Conservation (phyloP, 2,113 vertebrate genomes). For the Sinocyclocheilus grahami region DNA sequence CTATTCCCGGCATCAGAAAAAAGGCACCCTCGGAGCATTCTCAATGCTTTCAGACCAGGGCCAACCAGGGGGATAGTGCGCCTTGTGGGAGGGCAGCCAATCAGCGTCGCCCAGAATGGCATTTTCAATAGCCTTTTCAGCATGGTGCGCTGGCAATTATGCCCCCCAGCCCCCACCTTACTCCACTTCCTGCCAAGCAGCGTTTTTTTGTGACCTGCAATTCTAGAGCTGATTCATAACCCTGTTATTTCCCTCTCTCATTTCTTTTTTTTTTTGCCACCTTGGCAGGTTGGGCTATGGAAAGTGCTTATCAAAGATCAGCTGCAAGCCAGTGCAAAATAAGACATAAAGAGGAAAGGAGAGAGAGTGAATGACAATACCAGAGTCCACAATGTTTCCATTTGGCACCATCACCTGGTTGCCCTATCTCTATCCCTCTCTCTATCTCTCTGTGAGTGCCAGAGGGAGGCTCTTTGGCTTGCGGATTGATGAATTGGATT, state of each 20-base stretch:
- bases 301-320: conserved; percentile 63
- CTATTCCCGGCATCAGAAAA: conserved; percentile 76
- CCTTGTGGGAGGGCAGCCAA: conserved; percentile 63
- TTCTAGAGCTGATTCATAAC: conserved; percentile 61
- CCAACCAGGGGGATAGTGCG: conserved; percentile 48
- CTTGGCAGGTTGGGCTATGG: conserved; percentile 67
- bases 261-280: conserved; percentile 65
- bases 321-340: conserved; percentile 19
- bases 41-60: conserved; percentile 67
- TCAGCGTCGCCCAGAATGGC: conserved; percentile 72
- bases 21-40: conserved; percentile 69
- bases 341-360: neutral
- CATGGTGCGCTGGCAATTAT: conserved; percentile 74
- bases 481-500: conserved; percentile 56
- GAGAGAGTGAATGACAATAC: conserved; percentile 11
- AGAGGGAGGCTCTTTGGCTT: conserved; percentile 49
- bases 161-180: conserved; percentile 53
- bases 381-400: conserved; percentile 35
- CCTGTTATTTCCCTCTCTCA: conserved; percentile 57
- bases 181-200: conserved; percentile 70
- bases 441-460: neutral
- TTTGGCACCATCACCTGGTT: conserved; percentile 29
- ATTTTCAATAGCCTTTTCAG: conserved; percentile 80
- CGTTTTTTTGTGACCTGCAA: conserved; percentile 53
- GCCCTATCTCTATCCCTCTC: conserved; percentile 17